Evolutionary conservation across 2,888 invertebrate genomes (phyloP).

Genomic region (Lordiphosa andalusiaca): DNA sequence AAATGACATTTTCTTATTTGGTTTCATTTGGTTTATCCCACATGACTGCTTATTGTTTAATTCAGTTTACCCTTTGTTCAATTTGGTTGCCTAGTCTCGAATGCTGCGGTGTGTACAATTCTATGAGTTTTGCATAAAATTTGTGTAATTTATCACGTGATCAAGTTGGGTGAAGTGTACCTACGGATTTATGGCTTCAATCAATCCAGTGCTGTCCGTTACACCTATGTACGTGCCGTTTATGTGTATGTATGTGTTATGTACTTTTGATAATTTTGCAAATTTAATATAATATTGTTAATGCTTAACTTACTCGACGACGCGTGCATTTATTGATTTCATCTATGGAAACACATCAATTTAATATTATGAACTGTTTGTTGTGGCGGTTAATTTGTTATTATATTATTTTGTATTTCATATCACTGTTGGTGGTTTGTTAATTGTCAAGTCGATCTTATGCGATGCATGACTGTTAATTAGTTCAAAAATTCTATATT

Average conservation of each 20-base stretch:
- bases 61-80: slow-evolving; percentile 11
- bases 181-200: slow-evolving; percentile 1
- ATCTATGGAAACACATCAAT: slow-evolving; percentile 26
- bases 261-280: slow-evolving; percentile 1
- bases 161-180: slow-evolving; percentile 3
- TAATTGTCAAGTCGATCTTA: slow-evolving; percentile 43
- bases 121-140: slow-evolving; percentile 8
- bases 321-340: slow-evolving; percentile 35
- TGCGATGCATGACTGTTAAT: slow-evolving; percentile 33
- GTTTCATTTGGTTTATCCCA: slow-evolving; percentile 9
- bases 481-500: slow-evolving; percentile 58
- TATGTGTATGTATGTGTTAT: no score
- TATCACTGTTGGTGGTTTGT: slow-evolving; percentile 75
- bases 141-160: slow-evolving; percentile 38
- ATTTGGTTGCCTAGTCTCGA: slow-evolving; percentile 2
- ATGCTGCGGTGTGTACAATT: slow-evolving; percentile 19
- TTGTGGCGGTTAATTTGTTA: slow-evolving; percentile 9
- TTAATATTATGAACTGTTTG: slow-evolving; percentile 30
- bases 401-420: slow-evolving; percentile 56
- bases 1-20: slow-evolving; percentile 32
- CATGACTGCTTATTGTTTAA: slow-evolving; percentile 7
- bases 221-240: no score
- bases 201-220: not conserved
- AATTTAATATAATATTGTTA: slow-evolving; percentile 1
- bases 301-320: slow-evolving; percentile 3